A percentile compares a stretch with the other conserved stretches of the same genome.
Conservation (phyloP, 2,797 vertebrate species). For the Darevskia nairensis region DNA sequence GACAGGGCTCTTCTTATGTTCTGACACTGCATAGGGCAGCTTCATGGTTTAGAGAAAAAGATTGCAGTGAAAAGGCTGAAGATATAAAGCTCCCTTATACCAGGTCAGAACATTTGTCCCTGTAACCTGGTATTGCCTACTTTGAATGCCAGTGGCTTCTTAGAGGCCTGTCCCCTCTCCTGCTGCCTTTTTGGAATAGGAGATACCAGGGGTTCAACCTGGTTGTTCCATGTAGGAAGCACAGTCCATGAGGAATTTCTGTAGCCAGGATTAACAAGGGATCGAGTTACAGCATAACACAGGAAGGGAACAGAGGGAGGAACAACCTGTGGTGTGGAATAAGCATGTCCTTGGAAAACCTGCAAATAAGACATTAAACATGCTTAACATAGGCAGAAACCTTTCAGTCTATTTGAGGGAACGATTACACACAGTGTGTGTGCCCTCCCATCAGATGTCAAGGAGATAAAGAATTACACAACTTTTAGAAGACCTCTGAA, state of each 20-base stretch:
- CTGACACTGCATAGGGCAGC: too few relatives aligned
- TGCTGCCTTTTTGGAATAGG: too few relatives aligned
- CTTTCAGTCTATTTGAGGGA: background rate
- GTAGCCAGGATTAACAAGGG: background rate
- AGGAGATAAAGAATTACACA: too few relatives aligned
- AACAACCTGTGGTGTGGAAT: background rate
- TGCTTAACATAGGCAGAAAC: background rate
- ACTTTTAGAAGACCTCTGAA: too few relatives aligned
- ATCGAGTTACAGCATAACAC: background rate
- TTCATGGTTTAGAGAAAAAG: background rate
- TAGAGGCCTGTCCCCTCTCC: background rate
- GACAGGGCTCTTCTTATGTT: too few relatives aligned
- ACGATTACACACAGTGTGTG: background rate
- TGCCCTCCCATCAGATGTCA: background rate
- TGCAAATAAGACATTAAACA: background rate
- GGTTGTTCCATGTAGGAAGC: background rate
- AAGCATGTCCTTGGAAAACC: background rate
- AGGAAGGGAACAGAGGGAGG: background rate
- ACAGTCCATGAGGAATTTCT: background rate
- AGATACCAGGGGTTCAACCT: too few relatives aligned
- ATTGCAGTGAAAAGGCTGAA: background rate
- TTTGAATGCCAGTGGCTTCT: background rate
- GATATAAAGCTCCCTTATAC: too few relatives aligned
- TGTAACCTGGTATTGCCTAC: background rate
- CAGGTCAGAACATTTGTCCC: too few relatives aligned